These are phyloP conservation scores for Periophthalmus magnuspinnatus DNA, from an alignment of 2,797 vertebrate species.

Conservation along the genomic window DNA sequence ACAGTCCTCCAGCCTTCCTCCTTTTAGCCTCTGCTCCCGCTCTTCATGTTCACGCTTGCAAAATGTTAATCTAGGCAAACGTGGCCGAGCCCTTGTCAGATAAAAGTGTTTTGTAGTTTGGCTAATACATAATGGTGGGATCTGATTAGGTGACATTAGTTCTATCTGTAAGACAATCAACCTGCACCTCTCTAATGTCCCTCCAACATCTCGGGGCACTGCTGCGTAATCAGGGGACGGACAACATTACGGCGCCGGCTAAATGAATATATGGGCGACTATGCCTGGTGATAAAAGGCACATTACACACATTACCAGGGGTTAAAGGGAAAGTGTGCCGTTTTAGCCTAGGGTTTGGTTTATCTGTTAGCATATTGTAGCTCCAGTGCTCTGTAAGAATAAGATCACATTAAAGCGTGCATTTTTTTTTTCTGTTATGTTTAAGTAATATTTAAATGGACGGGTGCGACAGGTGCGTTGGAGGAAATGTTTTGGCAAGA, in stretches of 20 bases:
- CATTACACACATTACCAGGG: conserved; percentile 36
- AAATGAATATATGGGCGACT: conserved; percentile 52
- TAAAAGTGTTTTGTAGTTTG: conserved; percentile 94
- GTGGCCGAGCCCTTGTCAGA: conserved; percentile 93
- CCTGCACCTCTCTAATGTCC: conserved; percentile 80
- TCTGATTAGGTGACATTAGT: conserved; percentile 98
- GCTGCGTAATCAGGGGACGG: conserved; percentile 58
- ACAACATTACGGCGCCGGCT: conserved; percentile 44
- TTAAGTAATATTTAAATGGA: background rate
- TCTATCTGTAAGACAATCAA: conserved; percentile 93
- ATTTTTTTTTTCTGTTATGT: conserved; percentile 9
- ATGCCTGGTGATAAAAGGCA: conserved; percentile 21
- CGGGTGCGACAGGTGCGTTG: too few relatives aligned
- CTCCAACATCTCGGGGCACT: conserved; percentile 69
- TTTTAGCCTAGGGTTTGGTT: background rate
- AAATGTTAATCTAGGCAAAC: conserved; percentile 99
- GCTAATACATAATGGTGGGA: conserved; percentile 98
- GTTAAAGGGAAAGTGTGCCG: conserved; percentile 4
- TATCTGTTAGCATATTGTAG: background rate
- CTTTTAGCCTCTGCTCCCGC: conserved; percentile 79
- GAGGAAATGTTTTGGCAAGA: too few relatives aligned
- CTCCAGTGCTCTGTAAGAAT: too few relatives aligned
- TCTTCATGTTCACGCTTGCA: conserved; percentile 95
- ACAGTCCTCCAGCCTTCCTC: conserved; percentile 83
- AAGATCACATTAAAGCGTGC: background rate